phyloP scores from a whole-genome alignment of 1,140 invertebrate genomes.

The Drosophila sucinea region DNA sequence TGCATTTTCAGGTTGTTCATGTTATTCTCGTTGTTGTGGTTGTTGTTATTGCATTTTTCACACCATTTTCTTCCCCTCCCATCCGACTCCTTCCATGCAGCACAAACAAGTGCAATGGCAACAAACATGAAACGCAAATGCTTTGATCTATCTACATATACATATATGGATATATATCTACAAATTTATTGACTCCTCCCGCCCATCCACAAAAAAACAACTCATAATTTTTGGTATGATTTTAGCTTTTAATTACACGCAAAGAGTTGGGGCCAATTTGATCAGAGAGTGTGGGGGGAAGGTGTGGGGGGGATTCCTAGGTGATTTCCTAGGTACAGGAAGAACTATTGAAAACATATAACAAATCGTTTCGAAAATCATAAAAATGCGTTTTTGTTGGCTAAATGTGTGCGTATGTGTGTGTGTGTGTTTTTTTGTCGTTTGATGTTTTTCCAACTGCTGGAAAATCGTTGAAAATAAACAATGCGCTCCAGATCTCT shows the following conservation, averaged over 20 bases:
- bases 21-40: slow-evolving; percentile 20
- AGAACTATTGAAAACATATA: slow-evolving; percentile 46
- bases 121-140: slow-evolving; percentile 66
- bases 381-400: slow-evolving; percentile 69
- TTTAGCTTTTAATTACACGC: slow-evolving; percentile 31
- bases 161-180: slow-evolving; percentile 24
- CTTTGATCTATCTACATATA: slow-evolving; percentile 71
- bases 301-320: too few species aligned
- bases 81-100: slow-evolving; percentile 14
- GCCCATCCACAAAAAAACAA: slow-evolving; percentile 19
- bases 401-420: slow-evolving; percentile 41
- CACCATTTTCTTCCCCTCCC: slow-evolving; percentile 40
- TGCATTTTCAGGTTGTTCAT: slow-evolving; percentile 30
- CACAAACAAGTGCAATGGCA: slow-evolving; percentile 75
- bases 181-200: slow-evolving; percentile 50
- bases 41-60: slow-evolving; percentile 50
- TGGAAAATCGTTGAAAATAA: slow-evolving; percentile 65
- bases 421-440: slow-evolving; percentile 56
- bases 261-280: slow-evolving; percentile 7
- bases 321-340: slow-evolving; percentile 29
- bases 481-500: slow-evolving; percentile 41
- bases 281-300: background rate
- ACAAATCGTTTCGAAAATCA: slow-evolving; percentile 58
- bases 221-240: slow-evolving; percentile 65
- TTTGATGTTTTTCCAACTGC: slow-evolving; percentile 68